Evolutionary conservation across 2,888 invertebrate genomes (phyloP), one percentile per base, ranked within the genome.

Genomic region (Archips xylosteana): DNA sequence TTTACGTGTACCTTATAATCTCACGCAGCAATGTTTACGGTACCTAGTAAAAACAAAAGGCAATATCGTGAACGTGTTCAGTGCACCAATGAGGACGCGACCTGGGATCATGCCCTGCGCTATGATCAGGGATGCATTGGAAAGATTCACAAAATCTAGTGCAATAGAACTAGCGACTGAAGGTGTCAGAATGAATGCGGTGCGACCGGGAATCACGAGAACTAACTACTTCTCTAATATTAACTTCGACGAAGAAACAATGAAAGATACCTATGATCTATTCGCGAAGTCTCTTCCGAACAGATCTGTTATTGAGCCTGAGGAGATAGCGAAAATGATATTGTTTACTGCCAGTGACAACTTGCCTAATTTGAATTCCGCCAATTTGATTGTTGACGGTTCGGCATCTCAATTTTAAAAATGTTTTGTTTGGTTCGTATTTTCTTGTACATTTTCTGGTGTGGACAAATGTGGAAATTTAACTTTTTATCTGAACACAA

Each of bases 1-100:
- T 47, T 70, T 78, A 8, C 76, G 79, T 0, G 70, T 78, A 34
- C 76, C 75, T 0, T 77, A 78, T 49, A 69, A 70, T 36, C 39
- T 79, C 9, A 78, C 78, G 0, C 77, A 78, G 39, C 66, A 78
- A 12, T 68, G 76, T 51, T 70, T 77, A 15, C 75, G 76, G 45
- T 67, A 79, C 63, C 71, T 79, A 2, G 70, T 76, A 1, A 75
- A 78, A 54, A 77, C 77, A 5, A 78, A 78, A 69, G 78, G 79
- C 0, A 78, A 77, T 23, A 75, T 80, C 42, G 78, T 80, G 54
- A 78, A 76, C 42, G 75, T 80, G 63, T 78, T 76, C 70, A 77
- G 75, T 61, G 78, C 78, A 15, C 69, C 75, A 0, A 74, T 71
- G 66, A 47, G 76, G 0, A 47, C 64, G 1, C 57, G 75, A 12